These are phyloP conservation scores for Meloidogyne exigua DNA, from an alignment of 1,140 invertebrate genomes.

Conservation along the genomic window DNA sequence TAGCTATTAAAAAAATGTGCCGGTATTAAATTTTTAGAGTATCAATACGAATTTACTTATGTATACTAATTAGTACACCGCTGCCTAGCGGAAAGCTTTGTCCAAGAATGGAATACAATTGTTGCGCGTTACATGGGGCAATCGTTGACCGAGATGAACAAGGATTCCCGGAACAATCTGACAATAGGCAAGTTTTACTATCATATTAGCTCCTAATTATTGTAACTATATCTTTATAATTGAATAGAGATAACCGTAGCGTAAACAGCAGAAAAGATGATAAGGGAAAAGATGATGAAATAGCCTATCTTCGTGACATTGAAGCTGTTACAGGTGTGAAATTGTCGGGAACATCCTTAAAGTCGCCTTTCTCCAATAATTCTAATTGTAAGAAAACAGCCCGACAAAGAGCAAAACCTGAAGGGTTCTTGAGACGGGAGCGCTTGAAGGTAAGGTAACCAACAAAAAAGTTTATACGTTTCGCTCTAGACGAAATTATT, in stretches of 20 bases:
- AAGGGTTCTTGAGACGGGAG: slow-evolving; percentile 30
- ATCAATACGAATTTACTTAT: background rate
- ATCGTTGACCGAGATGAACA: slow-evolving; percentile 50
- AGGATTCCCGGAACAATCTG: slow-evolving; percentile 43
- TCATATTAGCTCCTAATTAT: slow-evolving; percentile 22
- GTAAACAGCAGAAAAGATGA: slow-evolving; percentile 20
- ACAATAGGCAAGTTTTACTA: background rate
- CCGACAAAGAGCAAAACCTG: slow-evolving; percentile 39
- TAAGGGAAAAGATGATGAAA: slow-evolving; percentile 33
- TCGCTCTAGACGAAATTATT: slow-evolving; percentile 52
- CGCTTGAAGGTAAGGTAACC: slow-evolving; percentile 38
- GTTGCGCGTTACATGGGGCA: slow-evolving; percentile 48
- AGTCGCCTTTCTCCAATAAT: background rate
- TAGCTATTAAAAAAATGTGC: slow-evolving; percentile 34
- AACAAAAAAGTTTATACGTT: background rate
- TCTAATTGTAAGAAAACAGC: slow-evolving; percentile 30
- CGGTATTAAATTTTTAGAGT: background rate
- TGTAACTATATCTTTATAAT: too few relatives aligned
- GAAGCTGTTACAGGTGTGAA: slow-evolving; percentile 45
- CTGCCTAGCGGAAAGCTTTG: slow-evolving; percentile 38
- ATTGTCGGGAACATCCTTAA: background rate
- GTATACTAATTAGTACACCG: background rate
- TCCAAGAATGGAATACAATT: slow-evolving; percentile 48
- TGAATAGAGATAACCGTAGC: background rate
- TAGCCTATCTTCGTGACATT: slow-evolving; percentile 47